Conservation (phyloP, 2,888 invertebrate species). For the Metellina segmentata region DNA sequence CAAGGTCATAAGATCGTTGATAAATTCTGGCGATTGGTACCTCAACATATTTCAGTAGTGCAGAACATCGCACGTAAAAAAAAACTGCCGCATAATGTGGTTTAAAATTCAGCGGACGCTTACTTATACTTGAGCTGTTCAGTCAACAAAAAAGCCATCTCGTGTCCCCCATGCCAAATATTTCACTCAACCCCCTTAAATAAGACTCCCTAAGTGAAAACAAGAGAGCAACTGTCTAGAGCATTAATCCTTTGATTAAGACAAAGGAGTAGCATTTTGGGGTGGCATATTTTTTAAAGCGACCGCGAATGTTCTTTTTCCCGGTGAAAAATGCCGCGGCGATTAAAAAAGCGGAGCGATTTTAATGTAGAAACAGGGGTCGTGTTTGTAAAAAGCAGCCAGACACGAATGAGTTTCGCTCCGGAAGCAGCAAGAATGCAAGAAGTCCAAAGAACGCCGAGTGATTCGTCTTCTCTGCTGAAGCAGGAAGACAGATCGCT, state of each 20-base stretch:
- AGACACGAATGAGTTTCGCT: conserved; percentile 38
- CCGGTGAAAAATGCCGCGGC: conserved; percentile 43
- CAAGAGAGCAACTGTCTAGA: conserved; percentile 52
- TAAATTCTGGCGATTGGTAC: not conserved
- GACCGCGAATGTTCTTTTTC: not conserved
- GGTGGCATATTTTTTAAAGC: conserved; percentile 16
- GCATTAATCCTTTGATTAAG: conserved; percentile 58
- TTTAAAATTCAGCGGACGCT: not conserved
- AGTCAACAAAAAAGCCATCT: not conserved
- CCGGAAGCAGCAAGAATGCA: conserved; percentile 69
- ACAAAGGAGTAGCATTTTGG: conserved; percentile 49
- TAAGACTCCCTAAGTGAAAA: conserved; percentile 29
- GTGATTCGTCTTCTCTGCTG: conserved; percentile 60
- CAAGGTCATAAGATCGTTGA: conserved; percentile 12
- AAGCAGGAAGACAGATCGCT: conserved; percentile 59
- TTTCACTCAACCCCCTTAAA: conserved; percentile 43
- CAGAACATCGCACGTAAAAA: not conserved
- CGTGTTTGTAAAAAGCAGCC: conserved; percentile 46
- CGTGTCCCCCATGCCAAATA: conserved; percentile 20
- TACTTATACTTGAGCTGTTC: no score
- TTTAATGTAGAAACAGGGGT: not conserved
- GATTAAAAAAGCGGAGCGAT: conserved; percentile 17
- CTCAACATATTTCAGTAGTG: not conserved
- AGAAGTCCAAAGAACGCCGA: conserved; percentile 57
- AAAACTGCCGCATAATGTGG: not conserved